Evolutionary conservation across 2,113 vertebrate species (phyloP).

Genomic region (Phrynosoma platyrhinos): DNA sequence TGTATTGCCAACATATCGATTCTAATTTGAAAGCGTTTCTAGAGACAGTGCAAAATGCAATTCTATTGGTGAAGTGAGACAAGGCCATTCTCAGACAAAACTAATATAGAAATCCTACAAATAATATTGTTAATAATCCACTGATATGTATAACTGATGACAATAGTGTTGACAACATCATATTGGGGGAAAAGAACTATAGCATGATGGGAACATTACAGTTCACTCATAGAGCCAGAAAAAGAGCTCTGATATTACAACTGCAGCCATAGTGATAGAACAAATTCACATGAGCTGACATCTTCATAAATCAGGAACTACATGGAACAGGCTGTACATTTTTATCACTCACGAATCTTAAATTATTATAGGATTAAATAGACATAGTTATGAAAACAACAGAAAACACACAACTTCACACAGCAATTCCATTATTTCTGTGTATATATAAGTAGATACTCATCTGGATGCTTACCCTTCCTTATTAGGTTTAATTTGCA

Average conservation of each 20-base stretch:
- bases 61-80: slow-evolving; percentile 71
- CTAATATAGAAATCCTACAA: slow-evolving; percentile 88
- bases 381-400: slow-evolving; percentile 20
- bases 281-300: slow-evolving; percentile 53
- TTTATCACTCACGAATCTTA: slow-evolving; percentile 15
- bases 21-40: slow-evolving; percentile 79
- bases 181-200: slow-evolving; percentile 82
- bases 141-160: slow-evolving; percentile 83
- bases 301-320: slow-evolving; percentile 65
- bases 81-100: slow-evolving; percentile 77
- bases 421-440: background rate
- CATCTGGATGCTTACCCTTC: background rate
- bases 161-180: slow-evolving; percentile 86
- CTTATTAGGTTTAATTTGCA: background rate
- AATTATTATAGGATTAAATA: background rate
- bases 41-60: slow-evolving; percentile 74
- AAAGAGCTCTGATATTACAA: slow-evolving; percentile 80
- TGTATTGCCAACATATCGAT: slow-evolving; percentile 73
- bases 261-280: slow-evolving; percentile 56
- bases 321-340: slow-evolving; percentile 38
- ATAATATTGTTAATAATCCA: slow-evolving; percentile 85
- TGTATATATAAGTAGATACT: background rate
- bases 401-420: background rate
- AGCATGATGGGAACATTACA: slow-evolving; percentile 76
- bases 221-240: slow-evolving; percentile 73